Evolutionary conservation across 2,797 vertebrate genomes (phyloP).

Genomic region (Thalassophryne amazonica): DNA sequence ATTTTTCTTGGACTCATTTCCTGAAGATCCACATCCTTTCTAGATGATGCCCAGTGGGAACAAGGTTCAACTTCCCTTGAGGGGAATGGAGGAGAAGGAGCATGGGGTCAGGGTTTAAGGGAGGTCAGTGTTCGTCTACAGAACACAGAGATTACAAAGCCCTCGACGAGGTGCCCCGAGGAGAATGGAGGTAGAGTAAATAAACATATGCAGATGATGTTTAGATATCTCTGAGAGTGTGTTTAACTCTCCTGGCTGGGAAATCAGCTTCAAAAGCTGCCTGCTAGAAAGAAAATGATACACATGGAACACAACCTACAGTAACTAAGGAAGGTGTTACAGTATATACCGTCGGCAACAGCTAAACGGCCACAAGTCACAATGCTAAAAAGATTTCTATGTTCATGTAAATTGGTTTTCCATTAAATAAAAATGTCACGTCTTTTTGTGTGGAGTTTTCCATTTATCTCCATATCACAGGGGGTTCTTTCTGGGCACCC

Average conservation of each 20-base stretch:
- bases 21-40: constrained; percentile 49
- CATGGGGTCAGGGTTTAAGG: constrained; percentile 20
- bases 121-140: constrained; percentile 9
- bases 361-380: too few species aligned
- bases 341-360: too few species aligned
- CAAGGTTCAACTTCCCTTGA: constrained; percentile 20
- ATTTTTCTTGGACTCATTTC: constrained; percentile 61
- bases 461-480: too few species aligned
- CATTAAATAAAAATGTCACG: too few species aligned
- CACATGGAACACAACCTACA: too few species aligned
- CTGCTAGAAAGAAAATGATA: constrained; percentile 4
- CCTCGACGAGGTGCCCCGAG: constrained; percentile 32
- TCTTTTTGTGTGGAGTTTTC: too few species aligned
- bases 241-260: constrained; percentile 55
- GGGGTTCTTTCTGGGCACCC: too few species aligned
- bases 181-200: constrained; percentile 56
- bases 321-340: too few species aligned
- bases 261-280: constrained; percentile 37
- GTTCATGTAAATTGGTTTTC: too few species aligned
- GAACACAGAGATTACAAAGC: constrained; percentile 9
- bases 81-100: constrained; percentile 16
- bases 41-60: constrained; percentile 37
- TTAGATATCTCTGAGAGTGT: constrained; percentile 62
- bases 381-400: too few species aligned
- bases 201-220: constrained; percentile 72